These are phyloP conservation scores for Sitta carolinensis DNA, from an alignment of 2,797 vertebrate genomes.

Conservation along the genomic window DNA sequence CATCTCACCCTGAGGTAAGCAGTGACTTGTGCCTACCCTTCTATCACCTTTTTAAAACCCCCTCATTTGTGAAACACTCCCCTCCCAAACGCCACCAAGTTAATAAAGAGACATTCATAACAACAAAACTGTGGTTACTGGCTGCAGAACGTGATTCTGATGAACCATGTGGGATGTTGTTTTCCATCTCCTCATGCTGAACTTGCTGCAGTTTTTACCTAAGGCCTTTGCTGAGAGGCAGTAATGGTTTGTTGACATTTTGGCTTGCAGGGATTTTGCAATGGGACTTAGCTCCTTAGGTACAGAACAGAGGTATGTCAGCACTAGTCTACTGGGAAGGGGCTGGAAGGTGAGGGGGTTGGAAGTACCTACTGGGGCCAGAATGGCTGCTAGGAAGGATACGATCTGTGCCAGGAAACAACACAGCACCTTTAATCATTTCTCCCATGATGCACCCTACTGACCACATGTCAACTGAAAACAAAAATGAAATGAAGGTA, in stretches of 20 bases:
- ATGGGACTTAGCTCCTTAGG: neutral
- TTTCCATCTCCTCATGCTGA: neutral
- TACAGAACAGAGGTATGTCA: neutral
- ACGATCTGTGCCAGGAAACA: constrained; percentile 98
- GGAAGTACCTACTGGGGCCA: constrained; percentile 10
- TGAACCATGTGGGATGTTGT: neutral
- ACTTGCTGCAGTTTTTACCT: neutral
- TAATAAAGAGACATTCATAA: neutral
- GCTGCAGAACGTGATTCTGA: neutral
- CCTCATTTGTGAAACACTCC: neutral
- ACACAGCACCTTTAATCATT: constrained; percentile 97
- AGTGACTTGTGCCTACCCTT: neutral
- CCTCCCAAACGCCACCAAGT: neutral
- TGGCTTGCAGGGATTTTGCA: neutral
- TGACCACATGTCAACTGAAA: constrained; percentile 99
- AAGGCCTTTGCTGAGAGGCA: neutral
- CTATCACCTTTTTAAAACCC: neutral
- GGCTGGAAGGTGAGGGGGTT: neutral
- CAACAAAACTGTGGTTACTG: neutral
- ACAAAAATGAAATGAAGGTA: constrained; percentile 82
- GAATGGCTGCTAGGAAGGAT: constrained; percentile 86
- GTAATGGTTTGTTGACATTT: neutral
- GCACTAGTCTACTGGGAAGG: neutral
- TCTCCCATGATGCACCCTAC: constrained; percentile 99
- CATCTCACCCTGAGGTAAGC: neutral